These are phyloP conservation scores for Scleropages formosus DNA, from an alignment of 2,797 vertebrate species.

Conservation along the genomic window DNA sequence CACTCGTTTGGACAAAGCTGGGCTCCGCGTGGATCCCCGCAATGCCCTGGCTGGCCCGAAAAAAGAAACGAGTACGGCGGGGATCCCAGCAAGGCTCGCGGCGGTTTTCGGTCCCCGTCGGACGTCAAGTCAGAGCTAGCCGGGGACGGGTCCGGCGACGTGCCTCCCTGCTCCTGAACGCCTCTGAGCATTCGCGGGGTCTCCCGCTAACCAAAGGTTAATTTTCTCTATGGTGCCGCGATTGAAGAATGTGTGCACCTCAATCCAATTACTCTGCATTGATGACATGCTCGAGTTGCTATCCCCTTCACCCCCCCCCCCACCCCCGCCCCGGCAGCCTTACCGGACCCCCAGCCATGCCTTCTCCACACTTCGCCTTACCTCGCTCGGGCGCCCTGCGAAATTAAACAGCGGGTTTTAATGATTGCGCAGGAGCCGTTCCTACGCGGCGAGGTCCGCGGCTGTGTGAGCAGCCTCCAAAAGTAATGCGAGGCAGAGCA, in stretches of 20 bases:
- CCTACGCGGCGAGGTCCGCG: conserved; percentile 44
- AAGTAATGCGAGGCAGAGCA: conserved; percentile 51
- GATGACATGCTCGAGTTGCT: conserved; percentile 74
- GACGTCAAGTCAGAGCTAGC: neutral
- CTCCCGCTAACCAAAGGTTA: conserved; percentile 70
- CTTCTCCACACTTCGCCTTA: conserved; percentile 49
- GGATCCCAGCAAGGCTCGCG: too few species aligned
- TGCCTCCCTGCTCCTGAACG: conserved; percentile 50
- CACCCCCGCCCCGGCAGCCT: conserved; percentile 44
- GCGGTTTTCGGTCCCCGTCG: neutral
- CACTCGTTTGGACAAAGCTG: neutral
- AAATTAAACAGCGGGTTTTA: conserved; percentile 85
- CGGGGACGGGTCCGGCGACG: neutral
- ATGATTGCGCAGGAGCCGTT: conserved; percentile 74
- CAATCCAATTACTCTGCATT: conserved; percentile 70
- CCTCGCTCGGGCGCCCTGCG: conserved; percentile 55
- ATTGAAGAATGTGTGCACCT: conserved; percentile 69
- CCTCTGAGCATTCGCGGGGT: conserved; percentile 54
- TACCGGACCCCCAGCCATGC: conserved; percentile 36
- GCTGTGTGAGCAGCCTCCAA: conserved; percentile 37
- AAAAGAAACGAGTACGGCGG: too few species aligned
- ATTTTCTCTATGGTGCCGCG: conserved; percentile 74
- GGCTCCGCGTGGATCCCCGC: too few species aligned
- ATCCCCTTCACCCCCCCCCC: conserved; percentile 42
- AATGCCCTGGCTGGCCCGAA: too few species aligned